Percentiles rank a stretch among this genome's conserved stretches.
Conservation (phyloP, 2,797 vertebrate species). For the Lateolabrax maculatus region DNA sequence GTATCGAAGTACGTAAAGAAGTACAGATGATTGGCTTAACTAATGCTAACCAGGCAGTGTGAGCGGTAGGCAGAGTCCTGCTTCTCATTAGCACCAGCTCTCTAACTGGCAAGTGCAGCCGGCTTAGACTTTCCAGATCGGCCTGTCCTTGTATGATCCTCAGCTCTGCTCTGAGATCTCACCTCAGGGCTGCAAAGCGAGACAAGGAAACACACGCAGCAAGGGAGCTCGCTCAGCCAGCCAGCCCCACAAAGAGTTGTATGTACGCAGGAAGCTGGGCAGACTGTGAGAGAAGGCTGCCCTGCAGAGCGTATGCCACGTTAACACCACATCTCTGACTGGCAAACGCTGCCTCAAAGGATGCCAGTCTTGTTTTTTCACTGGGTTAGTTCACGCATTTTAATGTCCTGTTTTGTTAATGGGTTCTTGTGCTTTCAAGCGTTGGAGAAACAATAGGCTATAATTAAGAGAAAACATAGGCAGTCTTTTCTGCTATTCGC, state of each 20-base stretch:
- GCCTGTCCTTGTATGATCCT: conserved; percentile 67
- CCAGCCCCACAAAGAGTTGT: conserved; percentile 36
- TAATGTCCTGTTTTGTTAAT: conserved; percentile 1
- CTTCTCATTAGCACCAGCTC: conserved; percentile 69
- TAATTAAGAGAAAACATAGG: conserved; percentile 13
- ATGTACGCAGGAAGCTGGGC: conserved; percentile 62
- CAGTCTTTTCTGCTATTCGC: background rate
- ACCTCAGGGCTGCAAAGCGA: conserved; percentile 72
- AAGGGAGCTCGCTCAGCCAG: conserved; percentile 45
- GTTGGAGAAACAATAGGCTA: background rate
- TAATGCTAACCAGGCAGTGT: conserved; percentile 54
- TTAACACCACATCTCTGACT: conserved; percentile 59
- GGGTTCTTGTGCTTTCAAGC: conserved; percentile 27
- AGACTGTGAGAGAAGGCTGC: conserved; percentile 66
- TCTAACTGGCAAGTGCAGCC: conserved; percentile 49
- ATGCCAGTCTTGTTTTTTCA: conserved; percentile 36
- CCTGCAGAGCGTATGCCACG: conserved; percentile 66
- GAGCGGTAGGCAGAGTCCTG: conserved; percentile 53
- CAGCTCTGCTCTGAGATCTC: conserved; percentile 57
- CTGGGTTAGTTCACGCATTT: background rate
- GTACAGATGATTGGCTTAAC: conserved; percentile 35
- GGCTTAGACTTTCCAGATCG: conserved; percentile 58
- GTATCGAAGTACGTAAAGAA: conserved; percentile 17
- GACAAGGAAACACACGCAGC: conserved; percentile 63
- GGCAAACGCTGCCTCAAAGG: conserved; percentile 24